Percentiles rank a stretch among this genome's conserved stretches.
phyloP scores from a whole-genome alignment of 1,140 invertebrate genomes.

The Drosophila miranda region DNA sequence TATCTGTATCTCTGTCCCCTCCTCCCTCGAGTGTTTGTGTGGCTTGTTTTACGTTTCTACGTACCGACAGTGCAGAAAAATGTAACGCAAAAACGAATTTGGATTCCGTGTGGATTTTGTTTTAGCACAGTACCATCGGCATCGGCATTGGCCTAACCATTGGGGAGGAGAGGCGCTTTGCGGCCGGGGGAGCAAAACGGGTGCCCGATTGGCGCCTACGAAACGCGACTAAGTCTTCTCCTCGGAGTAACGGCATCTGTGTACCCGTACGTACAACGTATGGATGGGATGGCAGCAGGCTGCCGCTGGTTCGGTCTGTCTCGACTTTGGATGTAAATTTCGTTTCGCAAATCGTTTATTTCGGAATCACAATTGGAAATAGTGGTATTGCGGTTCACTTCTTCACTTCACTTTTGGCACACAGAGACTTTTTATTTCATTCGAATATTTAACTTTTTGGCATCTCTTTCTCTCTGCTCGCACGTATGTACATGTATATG shows the following conservation, averaged over 20 bases:
- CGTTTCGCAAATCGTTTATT: too few relatives aligned
- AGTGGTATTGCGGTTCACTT: too few relatives aligned
- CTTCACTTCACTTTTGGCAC: too few relatives aligned
- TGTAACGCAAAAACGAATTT: conserved; percentile 65
- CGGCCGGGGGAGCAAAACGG: conserved; percentile 3
- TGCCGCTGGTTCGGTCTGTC: too few relatives aligned
- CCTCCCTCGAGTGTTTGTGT: conserved; percentile 10
- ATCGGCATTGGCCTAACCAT: conserved; percentile 3
- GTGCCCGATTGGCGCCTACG: conserved; percentile 52
- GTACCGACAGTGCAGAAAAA: conserved; percentile 35
- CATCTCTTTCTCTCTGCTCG: conserved; percentile 8
- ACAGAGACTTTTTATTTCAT: too few relatives aligned
- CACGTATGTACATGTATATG: conserved; percentile 2
- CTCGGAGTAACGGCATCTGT: not conserved
- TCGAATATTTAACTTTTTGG: too few relatives aligned
- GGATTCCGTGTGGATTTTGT: conserved; percentile 60
- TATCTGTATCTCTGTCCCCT: conserved; percentile 22
- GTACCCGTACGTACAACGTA: too few relatives aligned
- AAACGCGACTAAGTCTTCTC: conserved; percentile 34
- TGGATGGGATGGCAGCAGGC: too few relatives aligned
- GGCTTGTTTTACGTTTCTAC: conserved; percentile 20
- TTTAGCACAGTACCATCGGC: conserved; percentile 51
- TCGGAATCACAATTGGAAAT: too few relatives aligned
- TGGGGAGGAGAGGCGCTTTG: too few relatives aligned
- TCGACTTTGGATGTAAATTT: too few relatives aligned